Percentiles rank a stretch among this genome's conserved stretches.
phyloP scores from a whole-genome alignment of 2,888 invertebrate genomes.

The Dascillus cervinus region DNA sequence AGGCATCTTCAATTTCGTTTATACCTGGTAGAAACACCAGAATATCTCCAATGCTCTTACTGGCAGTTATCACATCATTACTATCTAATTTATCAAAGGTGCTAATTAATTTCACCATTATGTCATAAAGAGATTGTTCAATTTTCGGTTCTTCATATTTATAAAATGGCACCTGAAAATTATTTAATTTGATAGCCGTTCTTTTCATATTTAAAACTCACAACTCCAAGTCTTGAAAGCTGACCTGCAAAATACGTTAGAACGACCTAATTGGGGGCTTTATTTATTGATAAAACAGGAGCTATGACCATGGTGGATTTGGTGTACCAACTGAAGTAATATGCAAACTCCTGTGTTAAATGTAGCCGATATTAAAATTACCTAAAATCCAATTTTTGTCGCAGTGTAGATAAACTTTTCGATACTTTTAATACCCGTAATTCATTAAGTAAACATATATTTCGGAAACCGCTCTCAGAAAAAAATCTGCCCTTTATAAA shows the following conservation, averaged over 20 bases:
- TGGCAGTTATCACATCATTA: constrained; percentile 22
- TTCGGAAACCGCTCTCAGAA: too few relatives aligned
- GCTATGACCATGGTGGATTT: constrained; percentile 40
- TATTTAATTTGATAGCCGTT: constrained; percentile 1
- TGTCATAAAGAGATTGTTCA: constrained; percentile 30
- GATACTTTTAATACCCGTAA: too few relatives aligned
- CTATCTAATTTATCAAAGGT: constrained; percentile 59
- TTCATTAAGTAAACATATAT: too few relatives aligned
- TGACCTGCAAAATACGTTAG: constrained; percentile 58
- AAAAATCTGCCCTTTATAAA: too few relatives aligned
- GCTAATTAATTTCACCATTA: constrained; percentile 47
- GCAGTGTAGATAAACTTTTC: too few relatives aligned
- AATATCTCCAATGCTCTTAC: constrained; percentile 51
- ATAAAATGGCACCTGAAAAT: constrained; percentile 51
- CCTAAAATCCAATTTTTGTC: too few relatives aligned
- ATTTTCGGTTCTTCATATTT: constrained; percentile 50
- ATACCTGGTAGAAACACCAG: constrained; percentile 87
- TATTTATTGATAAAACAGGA: constrained; percentile 50
- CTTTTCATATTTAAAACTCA: constrained; percentile 20
- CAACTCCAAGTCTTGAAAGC: constrained; percentile 27
- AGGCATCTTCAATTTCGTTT: constrained; percentile 71
- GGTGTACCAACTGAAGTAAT: constrained; percentile 52
- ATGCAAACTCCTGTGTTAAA: constrained; percentile 67
- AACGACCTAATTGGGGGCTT: constrained; percentile 48
- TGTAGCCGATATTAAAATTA: constrained; percentile 92